Percentiles rank a stretch among this genome's conserved stretches.
Conservation (phyloP, 2,113 vertebrate species). For the Chionodraco myersi region DNA sequence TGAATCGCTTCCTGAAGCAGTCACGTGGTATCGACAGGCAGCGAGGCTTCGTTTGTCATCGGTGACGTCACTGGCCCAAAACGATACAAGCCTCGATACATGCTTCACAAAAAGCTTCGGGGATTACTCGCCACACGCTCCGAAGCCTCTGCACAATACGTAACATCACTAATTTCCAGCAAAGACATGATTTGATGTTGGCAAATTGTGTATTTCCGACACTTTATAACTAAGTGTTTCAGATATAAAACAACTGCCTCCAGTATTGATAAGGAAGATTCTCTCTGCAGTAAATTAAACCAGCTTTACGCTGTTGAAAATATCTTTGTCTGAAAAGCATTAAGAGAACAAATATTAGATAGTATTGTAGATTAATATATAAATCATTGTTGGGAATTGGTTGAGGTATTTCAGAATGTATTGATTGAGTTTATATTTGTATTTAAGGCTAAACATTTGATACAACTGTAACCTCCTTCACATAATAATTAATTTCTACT, state of each 20-base stretch:
- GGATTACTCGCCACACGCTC: no score
- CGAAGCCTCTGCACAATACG: no score
- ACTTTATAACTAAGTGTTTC: no score
- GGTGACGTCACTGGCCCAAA: no score
- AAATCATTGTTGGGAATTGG: neutral
- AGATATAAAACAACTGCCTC: neutral
- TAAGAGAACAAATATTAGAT: no score
- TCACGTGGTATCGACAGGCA: no score
- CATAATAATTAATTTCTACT: neutral
- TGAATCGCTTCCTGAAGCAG: no score
- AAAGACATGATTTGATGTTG: neutral
- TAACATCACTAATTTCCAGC: neutral
- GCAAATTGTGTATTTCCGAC: no score
- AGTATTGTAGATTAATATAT: neutral
- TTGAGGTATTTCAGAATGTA: neutral
- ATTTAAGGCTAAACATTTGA: neutral
- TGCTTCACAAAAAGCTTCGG: no score
- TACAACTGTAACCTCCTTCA: no score
- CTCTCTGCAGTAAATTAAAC: neutral
- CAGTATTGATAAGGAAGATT: neutral
- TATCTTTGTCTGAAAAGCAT: neutral
- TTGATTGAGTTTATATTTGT: neutral
- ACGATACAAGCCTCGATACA: no score
- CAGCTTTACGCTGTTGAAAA: neutral
- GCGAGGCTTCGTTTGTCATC: no score